These are phyloP conservation scores for Poicephalus meyeri DNA, from an alignment of 2,113 vertebrate species.

Conservation along the genomic window DNA sequence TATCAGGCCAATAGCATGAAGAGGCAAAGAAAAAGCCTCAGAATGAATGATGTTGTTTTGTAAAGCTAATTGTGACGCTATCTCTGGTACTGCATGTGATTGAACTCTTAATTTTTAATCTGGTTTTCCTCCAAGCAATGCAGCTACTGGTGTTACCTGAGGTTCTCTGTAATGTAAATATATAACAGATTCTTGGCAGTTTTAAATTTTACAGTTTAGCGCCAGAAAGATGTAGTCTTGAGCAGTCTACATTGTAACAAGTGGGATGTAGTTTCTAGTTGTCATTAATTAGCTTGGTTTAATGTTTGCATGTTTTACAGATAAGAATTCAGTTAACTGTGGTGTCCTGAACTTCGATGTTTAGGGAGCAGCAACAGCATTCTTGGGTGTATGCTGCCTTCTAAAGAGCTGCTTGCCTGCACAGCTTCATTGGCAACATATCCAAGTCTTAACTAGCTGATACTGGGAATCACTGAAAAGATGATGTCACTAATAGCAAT, in stretches of 20 bases:
- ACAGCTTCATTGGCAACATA: not conserved
- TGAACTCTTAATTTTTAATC: conserved; percentile 68
- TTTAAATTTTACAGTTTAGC: not conserved
- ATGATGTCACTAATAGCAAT: not conserved
- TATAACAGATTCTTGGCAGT: not conserved
- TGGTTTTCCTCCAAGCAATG: conserved; percentile 7
- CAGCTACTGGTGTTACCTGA: conserved; percentile 18
- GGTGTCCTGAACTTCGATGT: not conserved
- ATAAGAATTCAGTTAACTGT: not conserved
- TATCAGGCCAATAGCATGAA: conserved; percentile 61
- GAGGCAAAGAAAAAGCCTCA: conserved; percentile 41
- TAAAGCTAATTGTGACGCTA: conserved; percentile 62
- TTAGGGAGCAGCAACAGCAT: not conserved
- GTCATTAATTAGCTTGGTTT: not conserved
- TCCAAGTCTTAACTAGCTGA: not conserved
- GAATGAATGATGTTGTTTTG: conserved; percentile 43
- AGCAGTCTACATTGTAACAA: not conserved
- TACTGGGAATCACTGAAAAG: not conserved
- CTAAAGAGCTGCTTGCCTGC: not conserved
- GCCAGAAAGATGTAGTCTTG: not conserved
- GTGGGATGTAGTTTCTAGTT: not conserved
- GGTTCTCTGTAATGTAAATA: not conserved
- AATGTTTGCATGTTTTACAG: not conserved
- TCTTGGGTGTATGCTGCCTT: not conserved
- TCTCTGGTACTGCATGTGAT: conserved; percentile 48